These are phyloP conservation scores for Meleagris gallopavo DNA, from an alignment of 2,113 vertebrate genomes.

Conservation along the genomic window DNA sequence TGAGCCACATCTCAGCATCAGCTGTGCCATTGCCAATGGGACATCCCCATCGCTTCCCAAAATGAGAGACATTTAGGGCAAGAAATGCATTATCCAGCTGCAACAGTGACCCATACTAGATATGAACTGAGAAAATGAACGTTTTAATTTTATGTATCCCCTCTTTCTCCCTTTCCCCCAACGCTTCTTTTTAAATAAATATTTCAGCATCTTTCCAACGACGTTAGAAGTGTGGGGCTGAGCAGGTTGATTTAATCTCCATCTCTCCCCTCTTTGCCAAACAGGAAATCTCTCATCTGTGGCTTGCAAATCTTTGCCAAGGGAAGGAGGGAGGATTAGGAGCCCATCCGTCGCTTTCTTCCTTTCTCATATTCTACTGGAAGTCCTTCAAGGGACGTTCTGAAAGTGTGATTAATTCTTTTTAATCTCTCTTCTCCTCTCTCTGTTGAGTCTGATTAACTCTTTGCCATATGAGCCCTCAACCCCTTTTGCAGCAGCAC, in stretches of 20 bases:
- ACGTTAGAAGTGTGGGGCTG: neutral
- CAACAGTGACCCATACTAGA: neutral
- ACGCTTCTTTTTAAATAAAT: neutral
- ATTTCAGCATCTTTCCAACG: constrained; percentile 1
- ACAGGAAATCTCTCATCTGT: constrained; percentile 46
- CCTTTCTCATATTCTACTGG: neutral
- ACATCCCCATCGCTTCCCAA: neutral
- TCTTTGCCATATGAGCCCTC: neutral
- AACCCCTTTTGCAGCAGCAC: neutral
- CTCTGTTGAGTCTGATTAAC: neutral
- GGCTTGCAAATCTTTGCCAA: constrained; percentile 11
- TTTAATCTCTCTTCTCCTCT: neutral
- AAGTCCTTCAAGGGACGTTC: constrained; percentile 35
- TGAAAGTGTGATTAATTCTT: neutral
- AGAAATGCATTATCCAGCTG: neutral
- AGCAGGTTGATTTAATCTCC: constrained; percentile 48
- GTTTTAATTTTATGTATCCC: constrained; percentile 23
- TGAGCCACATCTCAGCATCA: neutral
- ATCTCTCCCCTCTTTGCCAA: neutral
- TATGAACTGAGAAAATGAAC: constrained; percentile 7
- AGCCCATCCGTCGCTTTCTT: neutral
- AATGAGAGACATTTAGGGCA: neutral
- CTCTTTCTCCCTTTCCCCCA: neutral
- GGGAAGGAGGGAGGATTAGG: constrained; percentile 8
- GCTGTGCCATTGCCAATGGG: accelerated